phyloP scores from a whole-genome alignment of 2,113 vertebrate genomes.

The Cynocephalus volans region DNA sequence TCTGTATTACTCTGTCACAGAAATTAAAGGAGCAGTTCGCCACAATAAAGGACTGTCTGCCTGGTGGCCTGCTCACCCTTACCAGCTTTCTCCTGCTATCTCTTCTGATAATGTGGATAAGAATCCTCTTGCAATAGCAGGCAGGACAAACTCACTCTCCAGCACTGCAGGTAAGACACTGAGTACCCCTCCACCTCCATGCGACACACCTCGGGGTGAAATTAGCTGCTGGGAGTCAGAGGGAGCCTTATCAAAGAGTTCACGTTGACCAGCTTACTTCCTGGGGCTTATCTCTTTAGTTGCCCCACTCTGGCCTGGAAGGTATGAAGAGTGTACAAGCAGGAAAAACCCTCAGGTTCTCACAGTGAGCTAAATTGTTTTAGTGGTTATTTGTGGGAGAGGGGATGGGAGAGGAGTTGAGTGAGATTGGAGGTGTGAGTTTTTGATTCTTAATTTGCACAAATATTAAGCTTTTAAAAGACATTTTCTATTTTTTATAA shows the following conservation, averaged over 20 bases:
- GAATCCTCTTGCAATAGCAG: not conserved
- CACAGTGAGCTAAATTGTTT: not conserved
- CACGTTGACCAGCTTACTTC: not conserved
- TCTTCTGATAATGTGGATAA: conserved; percentile 25
- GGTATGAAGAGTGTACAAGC: no score
- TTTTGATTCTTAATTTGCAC: not conserved
- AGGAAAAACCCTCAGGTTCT: not conserved
- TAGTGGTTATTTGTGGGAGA: not conserved
- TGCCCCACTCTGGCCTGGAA: not conserved
- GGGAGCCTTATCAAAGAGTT: not conserved
- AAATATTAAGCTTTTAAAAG: not conserved
- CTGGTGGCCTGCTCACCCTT: not conserved
- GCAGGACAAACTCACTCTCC: not conserved
- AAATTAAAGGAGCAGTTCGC: conserved; percentile 57
- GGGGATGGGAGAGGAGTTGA: not conserved
- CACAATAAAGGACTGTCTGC: conserved; percentile 20
- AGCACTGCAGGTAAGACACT: accelerated
- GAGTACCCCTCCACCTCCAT: not conserved
- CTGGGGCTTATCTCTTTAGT: not conserved
- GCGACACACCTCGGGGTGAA: not conserved
- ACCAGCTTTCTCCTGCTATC: not conserved
- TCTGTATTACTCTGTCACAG: conserved; percentile 44
- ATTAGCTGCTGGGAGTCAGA: not conserved
- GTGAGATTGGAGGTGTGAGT: not conserved
- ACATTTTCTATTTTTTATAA: not conserved